Conservation (phyloP, 2,113 vertebrate species). For the Strix uralensis region DNA sequence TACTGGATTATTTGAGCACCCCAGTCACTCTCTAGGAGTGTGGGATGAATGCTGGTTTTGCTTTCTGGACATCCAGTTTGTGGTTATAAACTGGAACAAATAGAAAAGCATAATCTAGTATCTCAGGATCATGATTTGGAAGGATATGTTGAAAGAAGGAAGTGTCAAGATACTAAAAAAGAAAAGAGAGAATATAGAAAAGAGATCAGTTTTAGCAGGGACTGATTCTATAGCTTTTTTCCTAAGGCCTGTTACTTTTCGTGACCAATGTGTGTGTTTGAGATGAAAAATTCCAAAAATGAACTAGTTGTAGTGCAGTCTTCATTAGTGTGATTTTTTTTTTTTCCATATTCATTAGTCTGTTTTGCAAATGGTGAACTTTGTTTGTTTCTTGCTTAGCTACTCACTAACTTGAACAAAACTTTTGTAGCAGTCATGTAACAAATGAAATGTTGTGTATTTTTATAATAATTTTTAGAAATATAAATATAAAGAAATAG, state of each 20-base stretch:
- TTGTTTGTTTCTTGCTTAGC: background rate
- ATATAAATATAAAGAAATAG: too few species aligned
- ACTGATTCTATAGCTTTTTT: background rate
- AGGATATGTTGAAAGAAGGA: background rate
- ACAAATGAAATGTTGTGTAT: background rate
- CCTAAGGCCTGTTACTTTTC: background rate
- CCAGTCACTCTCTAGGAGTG: background rate
- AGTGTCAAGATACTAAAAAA: background rate
- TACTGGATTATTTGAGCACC: background rate
- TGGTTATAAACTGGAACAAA: background rate
- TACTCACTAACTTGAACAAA: background rate
- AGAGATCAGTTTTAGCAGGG: background rate
- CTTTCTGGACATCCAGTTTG: background rate
- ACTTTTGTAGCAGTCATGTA: background rate
- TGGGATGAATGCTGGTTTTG: background rate
- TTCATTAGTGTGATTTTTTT: fast-evolving
- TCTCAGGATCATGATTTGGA: background rate
- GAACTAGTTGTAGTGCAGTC: background rate
- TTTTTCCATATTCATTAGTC: background rate
- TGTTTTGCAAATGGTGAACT: fast-evolving
- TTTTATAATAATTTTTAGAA: too few species aligned
- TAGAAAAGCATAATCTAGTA: background rate
- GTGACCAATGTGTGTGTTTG: fast-evolving
- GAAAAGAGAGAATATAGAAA: background rate
- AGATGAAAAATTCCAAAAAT: background rate